A percentile compares a stretch with the other conserved stretches of the same genome.
Conservation (phyloP, 2,888 invertebrate species). For the Dyspetes luteomarginatus region DNA sequence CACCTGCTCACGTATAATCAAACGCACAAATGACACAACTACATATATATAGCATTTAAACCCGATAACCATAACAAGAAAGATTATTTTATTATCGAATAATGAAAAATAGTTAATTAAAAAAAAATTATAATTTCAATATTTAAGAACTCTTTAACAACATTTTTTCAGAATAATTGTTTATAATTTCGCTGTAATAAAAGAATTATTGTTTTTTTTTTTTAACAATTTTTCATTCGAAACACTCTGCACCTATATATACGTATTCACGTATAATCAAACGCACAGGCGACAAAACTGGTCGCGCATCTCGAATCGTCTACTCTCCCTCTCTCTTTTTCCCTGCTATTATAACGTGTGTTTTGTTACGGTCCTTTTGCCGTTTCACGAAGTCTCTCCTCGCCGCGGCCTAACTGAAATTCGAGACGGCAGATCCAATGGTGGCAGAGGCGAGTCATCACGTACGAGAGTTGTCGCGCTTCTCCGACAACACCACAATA, state of each 20-base stretch:
- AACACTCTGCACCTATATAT: background rate
- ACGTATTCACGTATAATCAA: background rate
- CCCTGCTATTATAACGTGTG: background rate
- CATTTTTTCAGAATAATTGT: background rate
- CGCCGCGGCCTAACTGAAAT: conserved; percentile 80
- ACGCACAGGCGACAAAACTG: conserved; percentile 10
- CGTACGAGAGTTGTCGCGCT: conserved; percentile 73
- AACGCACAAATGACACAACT: too few species aligned
- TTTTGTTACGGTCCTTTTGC: conserved; percentile 50
- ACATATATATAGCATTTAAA: too few species aligned
- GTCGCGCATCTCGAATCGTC: conserved; percentile 39
- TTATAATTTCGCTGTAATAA: too few species aligned
- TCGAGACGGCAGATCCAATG: conserved; percentile 81
- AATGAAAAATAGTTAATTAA: too few species aligned
- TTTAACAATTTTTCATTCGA: background rate
- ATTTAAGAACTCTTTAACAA: background rate
- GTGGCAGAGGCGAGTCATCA: conserved; percentile 78
- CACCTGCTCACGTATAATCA: background rate
- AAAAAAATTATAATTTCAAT: too few species aligned
- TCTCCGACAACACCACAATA: conserved; percentile 33
- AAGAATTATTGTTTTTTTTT: background rate
- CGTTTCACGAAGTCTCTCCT: conserved; percentile 45
- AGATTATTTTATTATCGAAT: too few species aligned
- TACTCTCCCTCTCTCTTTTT: conserved; percentile 2
- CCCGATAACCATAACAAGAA: too few species aligned